phyloP scores from a whole-genome alignment of 2,888 invertebrate genomes.

The Fragum fragum region DNA sequence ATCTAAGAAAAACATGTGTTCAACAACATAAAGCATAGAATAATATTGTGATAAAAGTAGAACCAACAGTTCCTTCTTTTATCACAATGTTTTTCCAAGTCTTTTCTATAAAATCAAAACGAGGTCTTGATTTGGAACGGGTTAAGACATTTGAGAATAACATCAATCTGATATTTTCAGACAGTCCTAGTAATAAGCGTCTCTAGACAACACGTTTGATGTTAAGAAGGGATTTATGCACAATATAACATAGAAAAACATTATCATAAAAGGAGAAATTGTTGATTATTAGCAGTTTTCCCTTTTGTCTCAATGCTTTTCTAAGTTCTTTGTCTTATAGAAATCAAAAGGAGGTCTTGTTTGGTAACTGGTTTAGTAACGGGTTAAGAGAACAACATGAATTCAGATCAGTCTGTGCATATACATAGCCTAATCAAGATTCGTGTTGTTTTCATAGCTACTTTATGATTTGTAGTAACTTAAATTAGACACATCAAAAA shows the following conservation, averaged over 20 bases:
- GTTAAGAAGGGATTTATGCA: neutral
- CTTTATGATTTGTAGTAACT: too few relatives aligned
- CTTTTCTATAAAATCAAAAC: neutral
- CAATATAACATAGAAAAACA: conserved; percentile 4
- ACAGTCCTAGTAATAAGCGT: neutral
- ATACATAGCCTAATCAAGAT: too few relatives aligned
- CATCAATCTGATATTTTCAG: neutral
- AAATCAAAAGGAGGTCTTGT: too few relatives aligned
- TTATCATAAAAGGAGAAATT: conserved; percentile 2
- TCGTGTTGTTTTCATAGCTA: too few relatives aligned
- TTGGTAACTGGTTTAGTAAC: too few relatives aligned
- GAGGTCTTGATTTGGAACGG: neutral
- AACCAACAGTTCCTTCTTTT: conserved; percentile 1
- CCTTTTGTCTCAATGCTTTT: conserved; percentile 12
- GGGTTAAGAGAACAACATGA: too few relatives aligned
- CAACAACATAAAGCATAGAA: neutral
- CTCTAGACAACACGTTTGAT: neutral
- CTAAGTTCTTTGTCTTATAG: too few relatives aligned
- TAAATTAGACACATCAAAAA: too few relatives aligned
- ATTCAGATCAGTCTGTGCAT: too few relatives aligned
- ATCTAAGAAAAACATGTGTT: neutral
- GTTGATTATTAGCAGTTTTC: neutral
- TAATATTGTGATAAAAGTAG: neutral
- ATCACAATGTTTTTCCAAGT: conserved; percentile 8
- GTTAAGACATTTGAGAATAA: neutral